Conservation (phyloP, 2,888 invertebrate species). For the Lepidochrysops patricia region DNA sequence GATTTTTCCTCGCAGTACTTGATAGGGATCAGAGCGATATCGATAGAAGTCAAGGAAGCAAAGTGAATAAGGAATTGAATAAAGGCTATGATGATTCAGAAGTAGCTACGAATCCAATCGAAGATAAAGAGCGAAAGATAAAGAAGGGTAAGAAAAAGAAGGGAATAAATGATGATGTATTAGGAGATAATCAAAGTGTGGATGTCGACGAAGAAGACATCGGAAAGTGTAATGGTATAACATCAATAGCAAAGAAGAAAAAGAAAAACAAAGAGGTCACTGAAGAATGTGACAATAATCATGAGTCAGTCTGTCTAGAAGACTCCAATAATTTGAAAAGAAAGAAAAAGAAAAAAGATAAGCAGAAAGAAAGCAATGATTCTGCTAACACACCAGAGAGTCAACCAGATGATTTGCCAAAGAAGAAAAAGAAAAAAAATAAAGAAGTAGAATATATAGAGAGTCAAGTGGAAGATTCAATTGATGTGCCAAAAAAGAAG, state of each 20-base stretch:
- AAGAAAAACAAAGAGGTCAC: conserved; percentile 22
- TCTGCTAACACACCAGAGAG: not conserved
- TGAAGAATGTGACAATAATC: conserved; percentile 1
- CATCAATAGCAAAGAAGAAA: not conserved
- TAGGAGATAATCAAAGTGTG: not conserved
- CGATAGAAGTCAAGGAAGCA: conserved; percentile 30
- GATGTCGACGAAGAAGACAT: not conserved
- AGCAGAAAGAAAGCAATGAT: not conserved
- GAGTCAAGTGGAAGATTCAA: not conserved
- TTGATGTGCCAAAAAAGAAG: not conserved
- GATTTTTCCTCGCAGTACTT: conserved; percentile 96
- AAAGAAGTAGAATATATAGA: not conserved
- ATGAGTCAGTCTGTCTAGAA: not conserved
- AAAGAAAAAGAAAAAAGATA: conserved; percentile 8
- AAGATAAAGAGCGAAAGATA: conserved; percentile 12
- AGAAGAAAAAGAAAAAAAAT: conserved; percentile 16
- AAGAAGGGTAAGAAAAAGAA: conserved; percentile 18
- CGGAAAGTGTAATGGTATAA: not conserved
- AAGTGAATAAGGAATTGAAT: conserved; percentile 14
- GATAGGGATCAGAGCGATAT: conserved; percentile 74
- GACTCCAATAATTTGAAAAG: not conserved
- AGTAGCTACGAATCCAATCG: conserved; percentile 18
- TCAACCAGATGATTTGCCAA: not conserved
- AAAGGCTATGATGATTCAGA: not conserved
- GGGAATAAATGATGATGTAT: not conserved